These are phyloP conservation scores for Arothron firmamentum DNA, from an alignment of 2,113 vertebrate genomes.

Conservation along the genomic window DNA sequence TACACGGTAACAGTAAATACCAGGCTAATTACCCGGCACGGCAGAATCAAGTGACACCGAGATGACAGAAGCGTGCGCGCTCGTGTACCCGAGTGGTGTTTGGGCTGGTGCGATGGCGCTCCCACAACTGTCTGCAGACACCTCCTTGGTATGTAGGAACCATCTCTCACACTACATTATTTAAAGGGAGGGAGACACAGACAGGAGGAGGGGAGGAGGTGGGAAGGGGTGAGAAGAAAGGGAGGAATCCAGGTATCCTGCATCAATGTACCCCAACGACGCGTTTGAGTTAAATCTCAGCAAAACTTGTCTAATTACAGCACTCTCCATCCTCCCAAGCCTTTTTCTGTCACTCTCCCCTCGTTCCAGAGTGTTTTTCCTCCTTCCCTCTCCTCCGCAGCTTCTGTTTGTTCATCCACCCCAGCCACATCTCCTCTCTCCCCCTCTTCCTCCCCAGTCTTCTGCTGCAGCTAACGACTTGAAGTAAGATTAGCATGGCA, in stretches of 20 bases:
- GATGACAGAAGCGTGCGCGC: constrained; percentile 50
- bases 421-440: constrained; percentile 1
- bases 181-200: constrained; percentile 50
- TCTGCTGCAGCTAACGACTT: constrained; percentile 45
- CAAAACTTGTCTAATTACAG: constrained; percentile 58
- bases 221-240: constrained; percentile 9
- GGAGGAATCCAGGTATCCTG: constrained; percentile 45
- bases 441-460: constrained; percentile 14
- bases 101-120: constrained; percentile 39
- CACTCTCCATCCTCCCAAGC: constrained; percentile 17
- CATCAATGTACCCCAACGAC: constrained; percentile 20
- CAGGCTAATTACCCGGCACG: constrained; percentile 47
- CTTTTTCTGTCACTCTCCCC: constrained; percentile 13
- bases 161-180: constrained; percentile 63
- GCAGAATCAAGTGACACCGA: constrained; percentile 33
- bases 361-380: constrained; percentile 20
- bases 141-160: constrained; percentile 59
- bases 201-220: constrained; percentile 16
- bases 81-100: constrained; percentile 34
- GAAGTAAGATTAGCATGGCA: constrained; percentile 63
- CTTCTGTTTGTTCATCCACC: constrained; percentile 23
- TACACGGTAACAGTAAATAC: constrained; percentile 17
- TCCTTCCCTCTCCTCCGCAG: constrained; percentile 15
- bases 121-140: constrained; percentile 53
- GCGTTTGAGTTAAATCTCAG: constrained; percentile 28